phyloP scores from a whole-genome alignment of 1,140 invertebrate genomes.

The Drosophila bipectinata region DNA sequence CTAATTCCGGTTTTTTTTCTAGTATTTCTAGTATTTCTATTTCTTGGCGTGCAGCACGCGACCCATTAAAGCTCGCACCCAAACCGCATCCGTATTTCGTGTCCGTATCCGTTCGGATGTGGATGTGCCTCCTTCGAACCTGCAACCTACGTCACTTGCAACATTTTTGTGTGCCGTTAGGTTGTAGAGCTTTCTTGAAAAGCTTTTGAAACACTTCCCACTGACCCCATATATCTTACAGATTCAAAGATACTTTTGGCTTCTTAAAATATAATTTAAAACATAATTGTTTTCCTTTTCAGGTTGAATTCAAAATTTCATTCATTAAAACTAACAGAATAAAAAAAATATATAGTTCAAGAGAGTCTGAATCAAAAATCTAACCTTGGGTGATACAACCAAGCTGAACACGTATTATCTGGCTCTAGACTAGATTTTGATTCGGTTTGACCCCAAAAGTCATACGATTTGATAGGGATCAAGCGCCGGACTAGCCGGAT shows the following conservation, averaged over 20 bases:
- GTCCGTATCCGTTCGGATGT: constrained; percentile 13
- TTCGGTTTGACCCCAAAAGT: constrained; percentile 6
- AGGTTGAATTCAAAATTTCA: neutral
- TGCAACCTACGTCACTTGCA: constrained; percentile 33
- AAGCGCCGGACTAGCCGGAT: constrained; percentile 33
- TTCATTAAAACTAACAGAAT: neutral
- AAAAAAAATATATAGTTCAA: neutral
- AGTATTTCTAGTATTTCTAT: neutral
- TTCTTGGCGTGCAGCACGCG: constrained; percentile 24
- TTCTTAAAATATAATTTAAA: neutral
- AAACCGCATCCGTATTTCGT: constrained; percentile 28
- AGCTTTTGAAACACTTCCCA: neutral
- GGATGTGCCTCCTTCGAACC: neutral
- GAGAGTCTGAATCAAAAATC: neutral
- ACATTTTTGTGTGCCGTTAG: neutral
- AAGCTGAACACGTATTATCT: constrained; percentile 41
- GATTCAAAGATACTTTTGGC: neutral
- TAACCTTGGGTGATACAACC: neutral
- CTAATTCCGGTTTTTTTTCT: neutral
- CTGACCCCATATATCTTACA: constrained; percentile 16
- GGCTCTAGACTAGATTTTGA: constrained; percentile 14
- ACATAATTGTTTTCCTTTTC: neutral
- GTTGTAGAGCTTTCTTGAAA: constrained; percentile 19
- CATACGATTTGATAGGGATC: constrained; percentile 49
- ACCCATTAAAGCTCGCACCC: constrained; percentile 36